Base-by-base conservation (phyloP, 1,140 invertebrate species). In the Drosophila ironensis region DNA sequence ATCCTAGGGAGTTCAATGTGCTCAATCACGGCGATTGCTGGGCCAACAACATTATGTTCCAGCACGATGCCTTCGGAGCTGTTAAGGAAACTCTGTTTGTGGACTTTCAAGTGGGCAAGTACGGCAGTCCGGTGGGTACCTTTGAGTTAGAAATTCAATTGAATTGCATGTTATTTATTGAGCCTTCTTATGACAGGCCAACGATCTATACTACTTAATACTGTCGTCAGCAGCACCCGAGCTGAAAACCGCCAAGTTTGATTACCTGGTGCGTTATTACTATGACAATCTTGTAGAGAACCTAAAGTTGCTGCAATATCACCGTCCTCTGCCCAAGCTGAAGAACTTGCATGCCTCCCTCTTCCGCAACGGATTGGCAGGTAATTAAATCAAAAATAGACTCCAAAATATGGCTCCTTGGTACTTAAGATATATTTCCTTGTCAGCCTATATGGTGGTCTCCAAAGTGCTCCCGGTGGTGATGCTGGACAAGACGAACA, bases 21-120 rank as follows among this genome's bases (percentile, higher is more conserved):
- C 88, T 94, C 3, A 93, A 92, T 67, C 94, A 94, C 52, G 94
- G 94, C 8, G 94, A 94, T 70, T 91, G 91, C 7, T 94, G 93
- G 93, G 87, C 92, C 1, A 94, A 93, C 64, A 95, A 95, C 53
- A 92, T 94, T 77, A 86, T 95, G 68, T 94, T 94, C 48, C 88
- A 86, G 42, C 90, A 91, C 44, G 80, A 82, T 53, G 77, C 81
- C 2, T 76, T 88, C 16, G 90, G 89, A 3, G 90, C 91, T 67
- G 87, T 89, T n/a, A 89, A 74, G 48, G 69, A 89, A 12, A 80
- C 80, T 0, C 47, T 78, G 0, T 88, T 89, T 28, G 69, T 89
- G 0, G 88, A 89, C 56, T 89, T 87, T 47, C 88, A 89, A 87
- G 81, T 89, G 8, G 64, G 75, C 45, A 89, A 88, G 68, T 89